Conservation (phyloP, 2,888 invertebrate genomes). For the Plusia festucae region DNA sequence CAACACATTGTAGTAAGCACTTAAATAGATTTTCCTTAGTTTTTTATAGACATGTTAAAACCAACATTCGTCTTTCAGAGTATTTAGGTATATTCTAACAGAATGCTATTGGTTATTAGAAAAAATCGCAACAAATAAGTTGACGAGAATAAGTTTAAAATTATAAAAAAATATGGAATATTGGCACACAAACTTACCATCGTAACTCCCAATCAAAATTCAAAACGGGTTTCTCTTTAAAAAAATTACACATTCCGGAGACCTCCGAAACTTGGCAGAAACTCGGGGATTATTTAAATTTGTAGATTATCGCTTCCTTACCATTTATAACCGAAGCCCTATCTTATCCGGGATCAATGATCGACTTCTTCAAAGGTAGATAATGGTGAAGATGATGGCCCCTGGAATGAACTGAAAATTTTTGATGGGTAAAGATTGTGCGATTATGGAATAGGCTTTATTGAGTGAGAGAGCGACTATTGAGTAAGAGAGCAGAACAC, state of each 20-base stretch:
- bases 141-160: no score
- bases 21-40: neutral
- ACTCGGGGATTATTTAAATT: slow-evolving; percentile 61
- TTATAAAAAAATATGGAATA: slow-evolving; percentile 19
- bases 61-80: neutral
- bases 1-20: neutral
- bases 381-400: slow-evolving; percentile 28
- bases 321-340: slow-evolving; percentile 58
- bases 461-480: neutral
- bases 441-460: neutral
- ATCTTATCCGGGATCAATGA: slow-evolving; percentile 59
- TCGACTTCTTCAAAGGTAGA: slow-evolving; percentile 47
- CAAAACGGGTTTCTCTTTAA: slow-evolving; percentile 47
- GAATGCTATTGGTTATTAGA: no score
- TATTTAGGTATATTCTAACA: no score
- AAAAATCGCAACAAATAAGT: no score
- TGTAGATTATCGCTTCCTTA: slow-evolving; percentile 54
- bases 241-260: slow-evolving; percentile 59
- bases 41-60: neutral
- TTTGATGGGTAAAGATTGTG: neutral
- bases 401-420: slow-evolving; percentile 31
- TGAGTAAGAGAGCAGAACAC: neutral
- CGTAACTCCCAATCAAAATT: slow-evolving; percentile 54
- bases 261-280: slow-evolving; percentile 47
- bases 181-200: slow-evolving; percentile 22